These are phyloP conservation scores for Arrhopalites spinosus DNA, from an alignment of 2,888 invertebrate species.

Conservation along the genomic window DNA sequence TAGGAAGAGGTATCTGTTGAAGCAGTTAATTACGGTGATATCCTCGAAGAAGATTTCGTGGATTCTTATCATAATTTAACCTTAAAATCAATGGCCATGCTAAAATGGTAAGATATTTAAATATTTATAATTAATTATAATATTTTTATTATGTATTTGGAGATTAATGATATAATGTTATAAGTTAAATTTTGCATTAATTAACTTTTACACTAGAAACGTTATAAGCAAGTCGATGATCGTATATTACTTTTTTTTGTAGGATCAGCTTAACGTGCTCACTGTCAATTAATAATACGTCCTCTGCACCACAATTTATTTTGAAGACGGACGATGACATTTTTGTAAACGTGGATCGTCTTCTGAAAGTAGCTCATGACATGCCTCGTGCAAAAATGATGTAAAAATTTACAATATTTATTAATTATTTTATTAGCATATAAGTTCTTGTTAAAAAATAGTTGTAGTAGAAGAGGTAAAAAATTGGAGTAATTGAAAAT, in stretches of 20 bases:
- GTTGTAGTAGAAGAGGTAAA: no score
- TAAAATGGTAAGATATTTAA: conserved; percentile 69
- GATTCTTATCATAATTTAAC: conserved; percentile 88
- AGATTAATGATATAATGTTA: no score
- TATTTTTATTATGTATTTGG: no score
- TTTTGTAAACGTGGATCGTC: conserved; percentile 73
- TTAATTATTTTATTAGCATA: conserved; percentile 3
- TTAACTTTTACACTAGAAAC: no score
- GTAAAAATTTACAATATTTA: conserved; percentile 35
- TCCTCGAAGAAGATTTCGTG: conserved; percentile 80
- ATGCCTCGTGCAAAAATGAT: conserved; percentile 53
- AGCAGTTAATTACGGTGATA: conserved; percentile 70
- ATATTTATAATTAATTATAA: no score
- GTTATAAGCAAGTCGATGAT: no score
- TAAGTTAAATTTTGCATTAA: no score
- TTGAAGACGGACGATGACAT: conserved; percentile 88
- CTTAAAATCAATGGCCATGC: conserved; percentile 79
- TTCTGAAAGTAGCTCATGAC: conserved; percentile 53
- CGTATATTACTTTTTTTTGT: no score
- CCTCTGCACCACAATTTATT: conserved; percentile 66
- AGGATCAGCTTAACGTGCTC: conserved; percentile 71
- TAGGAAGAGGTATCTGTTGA: conserved; percentile 70
- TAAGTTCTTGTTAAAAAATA: neutral
- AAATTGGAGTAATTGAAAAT: no score
- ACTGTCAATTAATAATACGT: conserved; percentile 44